Evolutionary conservation across 2,113 vertebrate genomes (phyloP).

Genomic region (Terrapene triunguis): DNA sequence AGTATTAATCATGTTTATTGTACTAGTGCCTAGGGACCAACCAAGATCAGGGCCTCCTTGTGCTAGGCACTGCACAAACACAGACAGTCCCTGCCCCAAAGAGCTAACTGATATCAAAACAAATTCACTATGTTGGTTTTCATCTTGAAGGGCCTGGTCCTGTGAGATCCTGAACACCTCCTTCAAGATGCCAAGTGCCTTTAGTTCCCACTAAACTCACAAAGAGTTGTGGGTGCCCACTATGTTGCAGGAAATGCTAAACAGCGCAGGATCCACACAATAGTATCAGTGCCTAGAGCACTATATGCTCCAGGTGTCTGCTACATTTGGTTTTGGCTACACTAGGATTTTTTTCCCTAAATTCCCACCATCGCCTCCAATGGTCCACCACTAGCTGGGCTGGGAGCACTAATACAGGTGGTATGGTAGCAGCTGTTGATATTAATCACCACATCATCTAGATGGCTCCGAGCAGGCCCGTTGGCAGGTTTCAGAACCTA

Average conservation of each 20-base stretch:
- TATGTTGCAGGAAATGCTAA: not conserved
- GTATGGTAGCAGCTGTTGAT: not conserved
- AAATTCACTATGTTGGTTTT: not conserved
- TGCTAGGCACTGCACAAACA: too few relatives aligned
- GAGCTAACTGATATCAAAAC: not conserved
- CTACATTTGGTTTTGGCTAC: not conserved
- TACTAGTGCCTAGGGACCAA: too few relatives aligned
- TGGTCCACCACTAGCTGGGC: not conserved
- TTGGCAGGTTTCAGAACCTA: not conserved
- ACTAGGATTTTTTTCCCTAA: not conserved
- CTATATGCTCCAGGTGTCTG: not conserved
- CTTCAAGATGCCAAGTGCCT: not conserved
- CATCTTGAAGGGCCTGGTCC: not conserved
- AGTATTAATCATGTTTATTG: fast-evolving
- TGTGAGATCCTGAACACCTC: not conserved
- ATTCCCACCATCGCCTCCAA: fast-evolving
- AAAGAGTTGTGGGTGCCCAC: too few relatives aligned
- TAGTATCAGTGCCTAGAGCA: not conserved
- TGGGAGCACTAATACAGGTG: not conserved
- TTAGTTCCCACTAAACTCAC: not conserved
- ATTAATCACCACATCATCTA: not conserved
- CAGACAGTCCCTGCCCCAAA: not conserved
- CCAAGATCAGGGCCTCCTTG: too few relatives aligned
- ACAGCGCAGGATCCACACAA: not conserved
- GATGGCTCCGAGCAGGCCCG: not conserved